These are phyloP conservation scores for Arge pagana DNA, from an alignment of 2,888 invertebrate genomes.

Conservation along the genomic window DNA sequence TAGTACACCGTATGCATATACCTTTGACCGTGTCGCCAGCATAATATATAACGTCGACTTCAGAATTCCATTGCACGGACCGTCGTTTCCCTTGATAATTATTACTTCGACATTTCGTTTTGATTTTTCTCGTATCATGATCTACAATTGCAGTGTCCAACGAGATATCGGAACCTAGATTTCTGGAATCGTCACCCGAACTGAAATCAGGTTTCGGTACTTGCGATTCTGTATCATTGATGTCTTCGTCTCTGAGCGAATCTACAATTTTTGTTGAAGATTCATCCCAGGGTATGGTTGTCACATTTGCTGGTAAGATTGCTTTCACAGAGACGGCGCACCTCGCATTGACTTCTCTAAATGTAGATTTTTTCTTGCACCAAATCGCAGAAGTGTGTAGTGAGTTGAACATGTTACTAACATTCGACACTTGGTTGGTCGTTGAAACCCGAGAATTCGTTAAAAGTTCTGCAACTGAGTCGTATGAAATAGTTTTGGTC, in stretches of 20 bases:
- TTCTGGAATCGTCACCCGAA: slow-evolving; percentile 19
- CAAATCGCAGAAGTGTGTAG: too few species aligned
- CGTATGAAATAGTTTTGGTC: too few species aligned
- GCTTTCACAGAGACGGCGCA: too few species aligned
- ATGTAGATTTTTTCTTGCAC: too few species aligned
- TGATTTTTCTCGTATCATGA: slow-evolving; percentile 22
- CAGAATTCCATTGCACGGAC: slow-evolving; percentile 59
- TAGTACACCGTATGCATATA: not conserved
- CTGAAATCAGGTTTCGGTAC: slow-evolving; percentile 19
- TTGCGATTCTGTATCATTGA: not conserved
- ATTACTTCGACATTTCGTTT: slow-evolving; percentile 24
- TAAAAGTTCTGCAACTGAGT: too few species aligned
- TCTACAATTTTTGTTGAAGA: slow-evolving; percentile 38
- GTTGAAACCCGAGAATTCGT: too few species aligned
- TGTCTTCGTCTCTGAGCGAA: too few species aligned
- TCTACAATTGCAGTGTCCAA: not conserved
- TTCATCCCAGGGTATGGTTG: too few species aligned
- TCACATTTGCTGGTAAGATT: too few species aligned
- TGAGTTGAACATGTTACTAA: too few species aligned
- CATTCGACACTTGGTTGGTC: too few species aligned
- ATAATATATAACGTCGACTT: slow-evolving; percentile 68
- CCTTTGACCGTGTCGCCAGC: slow-evolving; percentile 60
- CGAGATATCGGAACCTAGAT: not conserved
- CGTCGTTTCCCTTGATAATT: slow-evolving; percentile 57
- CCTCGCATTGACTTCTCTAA: too few species aligned